Evolutionary conservation across 2,113 vertebrate species (phyloP).

Genomic region (Hemicordylus capensis): DNA sequence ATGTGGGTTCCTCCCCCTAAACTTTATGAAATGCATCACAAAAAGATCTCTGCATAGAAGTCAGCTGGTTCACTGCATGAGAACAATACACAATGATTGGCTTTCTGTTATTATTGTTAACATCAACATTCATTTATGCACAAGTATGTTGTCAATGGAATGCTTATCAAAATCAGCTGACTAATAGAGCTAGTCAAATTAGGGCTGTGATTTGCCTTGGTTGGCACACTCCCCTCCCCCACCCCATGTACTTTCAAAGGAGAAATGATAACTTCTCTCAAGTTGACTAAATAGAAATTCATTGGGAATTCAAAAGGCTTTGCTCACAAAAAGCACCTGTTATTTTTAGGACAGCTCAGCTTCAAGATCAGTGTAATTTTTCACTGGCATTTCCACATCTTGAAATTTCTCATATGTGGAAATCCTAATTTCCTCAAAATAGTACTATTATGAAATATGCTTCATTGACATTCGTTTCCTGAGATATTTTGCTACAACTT

Average conservation of each 20-base stretch:
- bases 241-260: background rate
- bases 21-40: background rate
- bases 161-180: conserved; percentile 7
- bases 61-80: background rate
- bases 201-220: background rate
- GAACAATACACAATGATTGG: background rate
- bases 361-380: background rate
- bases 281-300: background rate
- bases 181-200: conserved; percentile 20
- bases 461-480: conserved; percentile 16
- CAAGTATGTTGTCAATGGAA: background rate
- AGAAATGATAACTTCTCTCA: background rate
- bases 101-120: conserved; percentile 13
- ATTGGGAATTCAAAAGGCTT: background rate
- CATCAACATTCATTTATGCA: conserved; percentile 11
- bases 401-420: too few species aligned
- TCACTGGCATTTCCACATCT: background rate
- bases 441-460: background rate
- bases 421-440: too few species aligned
- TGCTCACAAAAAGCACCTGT: background rate
- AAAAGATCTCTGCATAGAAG: conserved; percentile 5
- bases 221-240: background rate
- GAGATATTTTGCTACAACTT: conserved; percentile 19
- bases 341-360: background rate
- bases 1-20: background rate